Base-by-base conservation (phyloP, 1,140 invertebrate species). In the Diorhabda elongata region DNA sequence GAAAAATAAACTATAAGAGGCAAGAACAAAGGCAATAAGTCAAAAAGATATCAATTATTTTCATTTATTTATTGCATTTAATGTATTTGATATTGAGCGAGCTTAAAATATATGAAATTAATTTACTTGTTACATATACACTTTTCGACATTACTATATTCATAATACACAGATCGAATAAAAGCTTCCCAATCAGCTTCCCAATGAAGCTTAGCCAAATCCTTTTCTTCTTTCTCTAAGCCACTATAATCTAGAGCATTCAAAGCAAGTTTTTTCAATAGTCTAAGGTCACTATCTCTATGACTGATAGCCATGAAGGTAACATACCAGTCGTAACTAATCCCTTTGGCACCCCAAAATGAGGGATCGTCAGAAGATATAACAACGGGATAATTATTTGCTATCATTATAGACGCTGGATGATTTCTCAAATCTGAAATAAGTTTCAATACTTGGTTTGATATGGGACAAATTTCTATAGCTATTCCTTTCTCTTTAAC, bases 311-410 rank as follows among this genome's bases (percentile, higher is more conserved):
- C 92, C 79, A 94, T 86, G 71, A 95, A 95, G 0, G 90, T 88
- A 64, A 91, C 87, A 76, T 94, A 95, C 68, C 91, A 92, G 75
- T 96, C 94, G 72, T 93, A 89, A 9, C 89, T 90, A 3, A 95
- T 76, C 0, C 87, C 91, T 43, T 82, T 81, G 0, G 89, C 87
- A 4, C 88, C 89, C 92, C 92, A 96, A 8, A 90, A 82, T 2
- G 87, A 88, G 0, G 92, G 92, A 80, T 94, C 92, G 74, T 96
- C 93, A 74, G 87, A 88, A 2, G 86, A 85, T 47, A 88, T 80
- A 0, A 88, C 83, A 3, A 88, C 82, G 0, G 87, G 86, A 72
- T 84, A 80, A n/a, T 85, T 84, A 0, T 83, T 74, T 2, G 91
- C 86, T 41, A 95, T 85, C 7, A 92, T 84, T 4, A 78, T 72